Evolutionary conservation across 2,113 vertebrate species (phyloP), one percentile per base, ranked within the genome.

Genomic region (Pungitius pungitius): DNA sequence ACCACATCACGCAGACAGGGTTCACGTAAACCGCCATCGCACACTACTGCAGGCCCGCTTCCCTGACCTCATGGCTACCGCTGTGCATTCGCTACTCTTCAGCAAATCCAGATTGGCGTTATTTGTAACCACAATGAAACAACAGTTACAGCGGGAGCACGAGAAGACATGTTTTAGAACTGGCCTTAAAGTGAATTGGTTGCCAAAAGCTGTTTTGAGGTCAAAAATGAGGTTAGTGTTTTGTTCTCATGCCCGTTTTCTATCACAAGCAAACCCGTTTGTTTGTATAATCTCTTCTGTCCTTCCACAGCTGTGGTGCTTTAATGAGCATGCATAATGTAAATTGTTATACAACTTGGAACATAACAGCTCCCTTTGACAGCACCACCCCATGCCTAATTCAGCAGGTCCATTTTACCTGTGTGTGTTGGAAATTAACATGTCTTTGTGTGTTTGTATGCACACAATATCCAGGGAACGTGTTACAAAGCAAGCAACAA

Each of bases 341-440:
- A 69, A 82, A 61, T 15, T 10, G 67, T 89, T 90, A 81, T 82
- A 66, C 80, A 87, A 91, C 57, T 39, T 45, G 3, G 39, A 17
- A 39, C 56, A 60, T 65, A 79, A 56, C 59, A 43, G 59, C 18
- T 69, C 13, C 65, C 10, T 73, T 39, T 45, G 54, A 39, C 45
- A 78, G 47, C 72, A 51, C 33, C 65, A 33, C 39, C 14, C n/a
- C 49, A 61, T 73, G 82, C 12, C 13, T 62, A 71, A 80, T 73
- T 76, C 47, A 80, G 51, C 69, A 73, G 78, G 63, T 75, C 26
- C 22, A 0, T 55, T 62, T 47, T 74, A 60, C 30, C 57, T 26
- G 43, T 43, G 65, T 27, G 39, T n/a, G 47, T 20, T 24, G 13
- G 37, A 42, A 11, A 52, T 65, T 61, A 66, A 22, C 73, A 80